phyloP scores from a whole-genome alignment of 2,888 invertebrate genomes.

The Byasa hedistus region DNA sequence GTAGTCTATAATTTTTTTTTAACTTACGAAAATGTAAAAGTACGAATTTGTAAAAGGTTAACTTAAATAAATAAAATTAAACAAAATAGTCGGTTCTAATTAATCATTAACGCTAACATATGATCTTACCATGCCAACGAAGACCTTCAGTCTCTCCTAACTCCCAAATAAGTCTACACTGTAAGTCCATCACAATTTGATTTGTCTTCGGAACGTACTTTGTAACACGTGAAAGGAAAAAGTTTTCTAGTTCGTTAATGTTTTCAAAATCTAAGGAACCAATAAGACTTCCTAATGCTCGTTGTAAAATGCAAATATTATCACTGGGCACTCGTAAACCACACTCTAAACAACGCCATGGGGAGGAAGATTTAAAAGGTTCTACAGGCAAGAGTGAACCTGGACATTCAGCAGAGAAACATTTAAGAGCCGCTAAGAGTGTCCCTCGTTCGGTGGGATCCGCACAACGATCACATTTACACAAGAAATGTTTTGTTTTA shows the following conservation, averaged over 20 bases:
- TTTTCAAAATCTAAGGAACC: conserved; percentile 71
- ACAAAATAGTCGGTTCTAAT: not conserved
- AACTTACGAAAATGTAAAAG: no score
- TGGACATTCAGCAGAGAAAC: conserved; percentile 72
- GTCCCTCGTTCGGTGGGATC: conserved; percentile 84
- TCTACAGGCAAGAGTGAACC: conserved; percentile 80
- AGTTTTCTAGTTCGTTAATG: conserved; percentile 77
- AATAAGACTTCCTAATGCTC: conserved; percentile 78
- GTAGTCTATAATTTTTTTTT: no score
- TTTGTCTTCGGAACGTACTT: conserved; percentile 80
- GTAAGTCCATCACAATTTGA: conserved; percentile 82
- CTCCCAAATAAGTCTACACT: conserved; percentile 81
- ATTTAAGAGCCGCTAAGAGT: conserved; percentile 78
- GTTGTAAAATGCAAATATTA: conserved; percentile 74
- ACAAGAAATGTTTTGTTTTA: conserved; percentile 84
- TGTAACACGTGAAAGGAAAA: conserved; percentile 75
- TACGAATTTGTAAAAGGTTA: no score
- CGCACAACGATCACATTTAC: conserved; percentile 82
- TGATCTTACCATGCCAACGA: conserved; percentile 79
- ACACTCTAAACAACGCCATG: conserved; percentile 82
- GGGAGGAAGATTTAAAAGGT: conserved; percentile 70
- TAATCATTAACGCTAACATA: not conserved
- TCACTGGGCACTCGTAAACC: conserved; percentile 64
- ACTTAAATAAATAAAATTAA: not conserved
- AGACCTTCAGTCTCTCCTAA: conserved; percentile 79